Evolutionary conservation across 2,113 vertebrate species (phyloP).

Genomic region (Toxostoma redivivum): DNA sequence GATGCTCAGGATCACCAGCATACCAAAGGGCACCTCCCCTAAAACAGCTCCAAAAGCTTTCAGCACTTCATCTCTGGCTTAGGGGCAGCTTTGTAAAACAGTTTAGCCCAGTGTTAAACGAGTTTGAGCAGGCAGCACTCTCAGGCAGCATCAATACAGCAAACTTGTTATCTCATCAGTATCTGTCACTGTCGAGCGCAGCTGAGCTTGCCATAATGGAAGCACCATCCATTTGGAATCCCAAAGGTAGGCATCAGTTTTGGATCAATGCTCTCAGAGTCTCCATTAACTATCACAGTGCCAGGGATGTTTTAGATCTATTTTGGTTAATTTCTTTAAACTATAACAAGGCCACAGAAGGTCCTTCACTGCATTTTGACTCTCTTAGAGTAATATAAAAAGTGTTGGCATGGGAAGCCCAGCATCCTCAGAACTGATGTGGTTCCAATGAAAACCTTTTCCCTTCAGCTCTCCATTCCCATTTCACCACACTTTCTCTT

Average conservation of each 20-base stretch:
- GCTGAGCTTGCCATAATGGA: not conserved
- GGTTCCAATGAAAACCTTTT: not conserved
- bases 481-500: not conserved
- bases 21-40: not conserved
- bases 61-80: not conserved
- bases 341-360: not conserved
- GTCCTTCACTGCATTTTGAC: not conserved
- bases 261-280: constrained; percentile 20
- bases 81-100: not conserved
- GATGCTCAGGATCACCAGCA: not conserved
- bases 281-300: not conserved
- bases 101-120: not conserved
- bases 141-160: not conserved
- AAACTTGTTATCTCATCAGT: constrained; percentile 50
- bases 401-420: accelerated
- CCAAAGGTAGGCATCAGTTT: not conserved
- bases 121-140: not conserved
- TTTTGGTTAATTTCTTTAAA: not conserved
- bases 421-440: not conserved
- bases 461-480: not conserved
- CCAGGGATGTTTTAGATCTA: not conserved
- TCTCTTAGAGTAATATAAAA: not conserved
- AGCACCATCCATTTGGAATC: constrained; percentile 31
- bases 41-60: not conserved
- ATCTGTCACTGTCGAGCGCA: not conserved